phyloP scores from a whole-genome alignment of 2,113 vertebrate genomes.

The Pyxicephalus adspersus region DNA sequence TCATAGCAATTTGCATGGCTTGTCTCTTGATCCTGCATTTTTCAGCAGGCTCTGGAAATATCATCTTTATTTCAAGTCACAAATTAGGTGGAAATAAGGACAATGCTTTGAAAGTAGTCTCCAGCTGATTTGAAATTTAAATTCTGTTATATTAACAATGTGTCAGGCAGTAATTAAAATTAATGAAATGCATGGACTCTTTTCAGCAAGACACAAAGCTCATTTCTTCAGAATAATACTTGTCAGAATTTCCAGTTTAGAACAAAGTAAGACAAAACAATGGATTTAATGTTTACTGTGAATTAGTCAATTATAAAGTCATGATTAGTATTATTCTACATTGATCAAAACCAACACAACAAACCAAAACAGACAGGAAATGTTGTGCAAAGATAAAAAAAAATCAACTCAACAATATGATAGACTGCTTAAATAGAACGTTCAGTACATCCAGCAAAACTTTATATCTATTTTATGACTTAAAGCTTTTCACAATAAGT shows the following conservation, averaged over 20 bases:
- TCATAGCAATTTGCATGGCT: background rate
- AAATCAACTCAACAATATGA: background rate
- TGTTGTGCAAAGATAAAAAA: constrained; percentile 2
- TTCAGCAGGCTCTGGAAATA: background rate
- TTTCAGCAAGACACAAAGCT: constrained; percentile 28
- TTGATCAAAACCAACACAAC: constrained; percentile 15
- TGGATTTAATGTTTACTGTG: constrained; percentile 3
- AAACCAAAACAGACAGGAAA: constrained; percentile 17
- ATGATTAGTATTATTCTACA: constrained; percentile 30
- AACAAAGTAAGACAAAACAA: constrained; percentile 16
- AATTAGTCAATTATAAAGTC: constrained; percentile 22
- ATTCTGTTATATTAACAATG: constrained; percentile 19
- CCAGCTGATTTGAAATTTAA: constrained; percentile 18
- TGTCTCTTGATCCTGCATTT: background rate
- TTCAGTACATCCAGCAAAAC: background rate
- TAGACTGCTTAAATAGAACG: background rate
- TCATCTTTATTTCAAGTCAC: background rate
- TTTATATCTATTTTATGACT: background rate
- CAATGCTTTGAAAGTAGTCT: constrained; percentile 11
- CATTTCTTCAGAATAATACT: constrained; percentile 32
- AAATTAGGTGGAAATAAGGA: constrained; percentile 23
- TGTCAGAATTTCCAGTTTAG: constrained; percentile 28
- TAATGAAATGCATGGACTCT: constrained; percentile 38
- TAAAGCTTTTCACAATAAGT: too few relatives aligned
- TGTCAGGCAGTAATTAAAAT: constrained; percentile 37